phyloP scores from a whole-genome alignment of 2,888 invertebrate genomes.

The Agrotis clavis region DNA sequence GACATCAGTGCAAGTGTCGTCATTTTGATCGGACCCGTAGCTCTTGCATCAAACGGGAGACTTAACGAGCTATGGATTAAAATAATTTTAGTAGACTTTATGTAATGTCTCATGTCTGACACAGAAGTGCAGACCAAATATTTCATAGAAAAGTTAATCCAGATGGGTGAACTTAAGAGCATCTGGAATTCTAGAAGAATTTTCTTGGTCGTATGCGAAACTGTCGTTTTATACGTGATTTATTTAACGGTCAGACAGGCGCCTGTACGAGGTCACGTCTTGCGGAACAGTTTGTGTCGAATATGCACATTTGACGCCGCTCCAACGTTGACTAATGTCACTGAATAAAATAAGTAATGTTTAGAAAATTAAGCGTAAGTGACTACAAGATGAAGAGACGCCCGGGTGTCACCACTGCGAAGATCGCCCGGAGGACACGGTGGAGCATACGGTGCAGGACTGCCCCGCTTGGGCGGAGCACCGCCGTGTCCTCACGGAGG shows the following conservation, averaged over 20 bases:
- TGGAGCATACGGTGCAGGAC: too few relatives aligned
- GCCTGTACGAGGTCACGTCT: slow-evolving; percentile 78
- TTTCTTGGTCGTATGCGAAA: slow-evolving; percentile 73
- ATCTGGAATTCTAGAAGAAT: slow-evolving; percentile 22
- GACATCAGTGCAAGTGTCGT: background rate
- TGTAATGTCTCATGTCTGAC: background rate
- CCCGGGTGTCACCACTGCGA: too few relatives aligned
- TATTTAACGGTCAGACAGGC: slow-evolving; percentile 76
- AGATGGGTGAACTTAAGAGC: background rate
- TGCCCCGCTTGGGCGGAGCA: too few relatives aligned
- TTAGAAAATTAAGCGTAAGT: slow-evolving; percentile 7
- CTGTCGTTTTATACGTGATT: slow-evolving; percentile 81
- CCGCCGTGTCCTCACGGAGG: too few relatives aligned
- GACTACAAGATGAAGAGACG: too few relatives aligned
- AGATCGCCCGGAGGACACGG: too few relatives aligned
- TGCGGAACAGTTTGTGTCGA: slow-evolving; percentile 70
- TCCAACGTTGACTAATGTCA: slow-evolving; percentile 43
- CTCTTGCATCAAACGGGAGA: too few relatives aligned
- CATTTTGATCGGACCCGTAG: background rate
- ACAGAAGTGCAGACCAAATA: background rate
- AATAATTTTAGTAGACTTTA: background rate
- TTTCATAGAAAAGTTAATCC: background rate
- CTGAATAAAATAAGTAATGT: slow-evolving; percentile 43
- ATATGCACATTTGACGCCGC: slow-evolving; percentile 65
- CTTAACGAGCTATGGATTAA: background rate